phyloP scores from a whole-genome alignment of 2,797 vertebrate species.

The Acanthurus leucopareius region DNA sequence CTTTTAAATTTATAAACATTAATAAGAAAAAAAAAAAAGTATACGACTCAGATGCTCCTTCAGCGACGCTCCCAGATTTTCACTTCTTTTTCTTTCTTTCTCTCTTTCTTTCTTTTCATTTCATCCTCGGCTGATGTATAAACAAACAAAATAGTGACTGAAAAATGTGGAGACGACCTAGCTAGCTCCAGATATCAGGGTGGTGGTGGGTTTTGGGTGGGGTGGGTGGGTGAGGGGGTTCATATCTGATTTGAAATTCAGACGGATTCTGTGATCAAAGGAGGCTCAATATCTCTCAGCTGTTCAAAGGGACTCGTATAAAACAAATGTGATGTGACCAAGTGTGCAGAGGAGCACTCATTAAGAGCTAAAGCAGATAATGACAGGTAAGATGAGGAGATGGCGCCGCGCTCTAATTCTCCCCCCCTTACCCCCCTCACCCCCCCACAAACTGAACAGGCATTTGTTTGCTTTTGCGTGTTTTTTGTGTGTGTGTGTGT shows the following conservation, averaged over 20 bases:
- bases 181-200: slow-evolving; percentile 62
- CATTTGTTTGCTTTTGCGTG: slow-evolving; percentile 83
- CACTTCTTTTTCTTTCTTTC: slow-evolving; percentile 62
- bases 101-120: slow-evolving; percentile 71
- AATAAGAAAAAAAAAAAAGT: slow-evolving; percentile 94
- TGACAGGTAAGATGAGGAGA: slow-evolving; percentile 91
- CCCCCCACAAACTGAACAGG: slow-evolving; percentile 83
- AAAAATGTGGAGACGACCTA: slow-evolving; percentile 79
- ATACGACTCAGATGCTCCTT: slow-evolving; percentile 75
- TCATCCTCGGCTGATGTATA: slow-evolving; percentile 76
- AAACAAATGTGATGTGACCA: slow-evolving; percentile 96
- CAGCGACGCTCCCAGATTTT: slow-evolving; percentile 67
- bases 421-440: no score
- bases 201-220: neutral
- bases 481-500: slow-evolving; percentile 56
- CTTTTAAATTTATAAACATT: slow-evolving; percentile 96
- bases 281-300: slow-evolving; percentile 92
- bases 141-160: slow-evolving; percentile 86
- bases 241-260: slow-evolving; percentile 94
- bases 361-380: slow-evolving; percentile 94
- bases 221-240: slow-evolving; percentile 72
- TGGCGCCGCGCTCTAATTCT: slow-evolving; percentile 81
- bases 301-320: slow-evolving; percentile 96
- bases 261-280: slow-evolving; percentile 97
- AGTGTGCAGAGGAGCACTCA: slow-evolving; percentile 96